Evolutionary conservation across 2,888 invertebrate species (phyloP).

Genomic region (Cephus rjabovi): DNA sequence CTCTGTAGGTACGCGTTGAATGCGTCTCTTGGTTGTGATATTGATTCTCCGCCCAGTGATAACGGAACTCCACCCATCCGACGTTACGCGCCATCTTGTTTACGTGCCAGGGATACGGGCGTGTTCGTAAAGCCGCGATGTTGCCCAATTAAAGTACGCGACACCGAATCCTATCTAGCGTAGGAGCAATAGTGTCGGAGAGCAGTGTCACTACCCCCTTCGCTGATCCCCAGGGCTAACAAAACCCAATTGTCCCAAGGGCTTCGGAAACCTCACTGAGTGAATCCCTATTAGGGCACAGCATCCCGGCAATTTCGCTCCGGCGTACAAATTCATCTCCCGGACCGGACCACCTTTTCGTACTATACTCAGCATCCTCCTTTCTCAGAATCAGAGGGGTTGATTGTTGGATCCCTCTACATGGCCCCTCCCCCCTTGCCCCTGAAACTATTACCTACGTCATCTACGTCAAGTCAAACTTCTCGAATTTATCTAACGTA

Average conservation of each 20-base stretch:
- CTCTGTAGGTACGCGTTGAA: neutral
- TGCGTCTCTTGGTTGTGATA: constrained; percentile 24
- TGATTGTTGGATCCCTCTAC: neutral
- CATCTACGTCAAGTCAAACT: neutral
- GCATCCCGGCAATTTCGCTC: neutral
- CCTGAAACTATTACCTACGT: neutral
- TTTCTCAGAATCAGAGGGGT: neutral
- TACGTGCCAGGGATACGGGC: constrained; percentile 10
- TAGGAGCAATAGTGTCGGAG: neutral
- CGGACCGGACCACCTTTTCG: neutral
- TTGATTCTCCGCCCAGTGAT: constrained; percentile 36
- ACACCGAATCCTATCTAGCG: neutral
- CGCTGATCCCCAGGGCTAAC: neutral
- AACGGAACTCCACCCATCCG: constrained; percentile 36
- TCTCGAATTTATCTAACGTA: neutral
- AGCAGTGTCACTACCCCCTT: neutral
- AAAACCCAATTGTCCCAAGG: neutral
- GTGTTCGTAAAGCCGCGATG: neutral
- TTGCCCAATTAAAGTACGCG: neutral
- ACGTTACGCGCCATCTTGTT: constrained; percentile 39
- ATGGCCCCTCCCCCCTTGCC: too few species aligned
- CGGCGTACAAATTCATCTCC: neutral
- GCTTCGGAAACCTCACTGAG: constrained; percentile 4
- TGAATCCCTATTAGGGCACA: neutral
- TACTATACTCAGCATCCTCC: neutral